phyloP scores from a whole-genome alignment of 2,888 invertebrate genomes.

The Eulithis testata region DNA sequence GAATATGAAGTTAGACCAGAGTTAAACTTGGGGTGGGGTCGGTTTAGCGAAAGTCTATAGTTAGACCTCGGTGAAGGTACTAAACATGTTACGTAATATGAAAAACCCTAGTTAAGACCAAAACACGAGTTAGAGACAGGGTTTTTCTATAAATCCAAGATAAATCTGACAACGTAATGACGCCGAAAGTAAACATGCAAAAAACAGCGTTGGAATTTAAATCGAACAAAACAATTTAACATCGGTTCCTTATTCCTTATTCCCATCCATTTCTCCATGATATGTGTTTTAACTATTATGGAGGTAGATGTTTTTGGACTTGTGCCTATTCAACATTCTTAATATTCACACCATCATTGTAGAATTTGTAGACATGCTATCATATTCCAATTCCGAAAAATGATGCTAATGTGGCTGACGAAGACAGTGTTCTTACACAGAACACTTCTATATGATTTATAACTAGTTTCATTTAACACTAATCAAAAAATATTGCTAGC shows the following conservation, averaged over 20 bases:
- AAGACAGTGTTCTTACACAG: constrained; percentile 18
- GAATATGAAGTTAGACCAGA: no score
- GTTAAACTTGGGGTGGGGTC: no score
- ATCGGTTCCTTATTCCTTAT: background rate
- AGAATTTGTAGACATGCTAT: constrained; percentile 11
- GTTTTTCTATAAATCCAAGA: no score
- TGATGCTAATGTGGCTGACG: constrained; percentile 13
- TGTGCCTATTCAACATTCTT: constrained; percentile 16
- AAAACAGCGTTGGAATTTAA: background rate
- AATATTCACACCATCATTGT: background rate
- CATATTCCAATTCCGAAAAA: constrained; percentile 17
- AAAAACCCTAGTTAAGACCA: no score
- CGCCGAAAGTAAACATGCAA: constrained; percentile 11
- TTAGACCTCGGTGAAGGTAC: no score
- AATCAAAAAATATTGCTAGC: constrained; percentile 36
- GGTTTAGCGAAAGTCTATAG: no score
- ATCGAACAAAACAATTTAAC: background rate
- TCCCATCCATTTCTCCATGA: constrained; percentile 25
- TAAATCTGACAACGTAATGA: no score
- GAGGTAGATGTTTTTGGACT: constrained; percentile 28
- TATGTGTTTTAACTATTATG: constrained; percentile 27
- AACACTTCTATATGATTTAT: constrained; percentile 23
- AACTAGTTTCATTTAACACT: constrained; percentile 28
- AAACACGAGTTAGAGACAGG: no score
- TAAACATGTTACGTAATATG: no score